Evolutionary conservation across 2,113 vertebrate species (phyloP), one percentile per base, ranked within the genome.

Genomic region (Varanus salvator): DNA sequence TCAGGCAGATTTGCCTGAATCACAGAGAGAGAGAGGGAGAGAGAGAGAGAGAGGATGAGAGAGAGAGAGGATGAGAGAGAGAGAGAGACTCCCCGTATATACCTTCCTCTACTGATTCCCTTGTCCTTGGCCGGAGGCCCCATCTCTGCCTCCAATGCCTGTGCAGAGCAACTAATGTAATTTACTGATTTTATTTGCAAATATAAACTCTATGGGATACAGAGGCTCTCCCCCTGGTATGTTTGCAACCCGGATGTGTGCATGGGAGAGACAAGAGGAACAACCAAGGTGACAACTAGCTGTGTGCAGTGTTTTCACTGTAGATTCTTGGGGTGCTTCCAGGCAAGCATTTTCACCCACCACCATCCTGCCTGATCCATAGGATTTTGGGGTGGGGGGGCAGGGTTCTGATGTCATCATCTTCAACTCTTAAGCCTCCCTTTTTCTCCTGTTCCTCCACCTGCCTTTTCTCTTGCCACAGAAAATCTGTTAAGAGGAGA

Each of bases 141-240:
- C 66, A 34, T 80, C 86, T 88, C 86, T 84, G 86, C 86, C 86
- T 87, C 86, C 80, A 84, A 91, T 71, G 72, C 72, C 86, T 91
- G 82, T 91, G 87, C 87, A 91, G 86, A 91, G 86, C 66, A 80
- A 88, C 82, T 80, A 85, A 91, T 91, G 90, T 91, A 91, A 88
- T 91, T 91, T 88, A 91, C 60, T 85, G 86, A 64, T 91, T 91
- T 91, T 91, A 91, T 91, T 91, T 91, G 82, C 86, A 91, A 91
- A 91, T 88, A 91, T 91, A 91, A 91, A 91, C 82, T 91, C 86
- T 84, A 91, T 88, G 86, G 90, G 90, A 91, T 85, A 80, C 86
- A 87, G 86, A 77, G 34, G 48, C 54, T 48, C 50, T 60, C 21
- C 77, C 66, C 77, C 38, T 75, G 82, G 25, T 80, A 60, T 77